Percentiles rank a stretch among this genome's conserved stretches.
Evolutionary conservation across 2,113 vertebrate species (phyloP).

Genomic region (Hucho hucho): DNA sequence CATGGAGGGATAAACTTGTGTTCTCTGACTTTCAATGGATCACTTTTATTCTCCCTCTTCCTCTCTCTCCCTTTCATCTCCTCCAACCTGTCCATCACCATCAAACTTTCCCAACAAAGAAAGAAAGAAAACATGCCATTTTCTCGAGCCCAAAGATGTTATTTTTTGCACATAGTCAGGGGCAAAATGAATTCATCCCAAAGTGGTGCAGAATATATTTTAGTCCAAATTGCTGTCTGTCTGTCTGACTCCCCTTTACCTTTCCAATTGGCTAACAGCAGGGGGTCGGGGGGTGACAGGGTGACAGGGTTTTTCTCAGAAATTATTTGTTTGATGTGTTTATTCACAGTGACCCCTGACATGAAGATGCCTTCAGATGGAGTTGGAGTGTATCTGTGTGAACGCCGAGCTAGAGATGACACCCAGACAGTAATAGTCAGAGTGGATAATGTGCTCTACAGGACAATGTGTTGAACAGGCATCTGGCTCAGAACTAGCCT

Average conservation of each 20-base stretch:
- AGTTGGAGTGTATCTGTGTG: constrained; percentile 13
- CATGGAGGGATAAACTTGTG: not conserved
- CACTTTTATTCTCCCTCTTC: not conserved
- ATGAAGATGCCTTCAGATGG: constrained; percentile 21
- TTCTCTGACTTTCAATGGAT: not conserved
- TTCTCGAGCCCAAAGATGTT: not conserved
- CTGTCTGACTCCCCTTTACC: constrained; percentile 4
- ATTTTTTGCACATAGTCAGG: not conserved
- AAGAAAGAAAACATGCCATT: not conserved
- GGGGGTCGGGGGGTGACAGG: not conserved
- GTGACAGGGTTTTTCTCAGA: constrained; percentile 7
- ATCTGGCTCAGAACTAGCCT: no score
- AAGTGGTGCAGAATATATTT: not conserved
- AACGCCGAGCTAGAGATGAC: not conserved
- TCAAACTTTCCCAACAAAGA: not conserved
- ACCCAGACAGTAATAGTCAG: not conserved
- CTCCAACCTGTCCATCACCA: not conserved
- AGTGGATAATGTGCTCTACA: not conserved
- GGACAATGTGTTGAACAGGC: no score
- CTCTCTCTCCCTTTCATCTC: not conserved
- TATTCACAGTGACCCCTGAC: constrained; percentile 29
- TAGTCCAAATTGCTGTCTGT: constrained; percentile 35
- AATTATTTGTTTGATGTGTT: constrained; percentile 41
- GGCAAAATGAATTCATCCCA: constrained; percentile 12
- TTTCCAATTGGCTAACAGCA: constrained; percentile 35